phyloP scores from a whole-genome alignment of 2,797 vertebrate species.

The Ptychobarbus kaznakovi region DNA sequence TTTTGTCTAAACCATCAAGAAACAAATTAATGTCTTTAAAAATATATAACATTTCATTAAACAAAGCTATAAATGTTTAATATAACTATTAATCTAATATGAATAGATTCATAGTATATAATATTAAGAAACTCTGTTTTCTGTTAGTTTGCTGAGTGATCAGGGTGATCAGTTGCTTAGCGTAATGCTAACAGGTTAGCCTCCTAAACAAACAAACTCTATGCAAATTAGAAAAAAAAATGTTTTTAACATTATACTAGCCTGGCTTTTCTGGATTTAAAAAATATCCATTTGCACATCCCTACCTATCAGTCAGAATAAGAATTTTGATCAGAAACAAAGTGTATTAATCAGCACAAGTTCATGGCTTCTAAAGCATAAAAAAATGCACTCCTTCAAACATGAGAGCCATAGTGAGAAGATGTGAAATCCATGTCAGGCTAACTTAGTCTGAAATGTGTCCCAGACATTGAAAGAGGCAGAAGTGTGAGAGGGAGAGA shows the following conservation, averaged over 20 bases:
- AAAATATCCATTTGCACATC: background rate
- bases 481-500: slow-evolving; percentile 51
- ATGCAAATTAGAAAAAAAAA: background rate
- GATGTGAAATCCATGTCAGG: slow-evolving; percentile 51
- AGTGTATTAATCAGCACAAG: slow-evolving; percentile 6
- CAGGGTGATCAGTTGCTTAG: background rate
- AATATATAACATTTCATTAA: no score
- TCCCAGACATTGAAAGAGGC: slow-evolving; percentile 47
- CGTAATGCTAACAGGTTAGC: background rate
- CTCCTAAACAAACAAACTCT: background rate
- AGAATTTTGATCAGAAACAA: background rate
- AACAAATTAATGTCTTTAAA: background rate
- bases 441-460: slow-evolving; percentile 48
- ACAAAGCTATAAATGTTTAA: no score
- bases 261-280: background rate
- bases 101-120: background rate
- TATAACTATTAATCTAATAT: no score
- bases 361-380: slow-evolving; percentile 18
- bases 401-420: slow-evolving; percentile 20
- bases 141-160: background rate
- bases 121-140: background rate
- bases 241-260: background rate
- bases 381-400: background rate
- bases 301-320: background rate
- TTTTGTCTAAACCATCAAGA: background rate